Base-by-base conservation (phyloP, 2,113 vertebrate species). In the Podocnemis expansa region DNA sequence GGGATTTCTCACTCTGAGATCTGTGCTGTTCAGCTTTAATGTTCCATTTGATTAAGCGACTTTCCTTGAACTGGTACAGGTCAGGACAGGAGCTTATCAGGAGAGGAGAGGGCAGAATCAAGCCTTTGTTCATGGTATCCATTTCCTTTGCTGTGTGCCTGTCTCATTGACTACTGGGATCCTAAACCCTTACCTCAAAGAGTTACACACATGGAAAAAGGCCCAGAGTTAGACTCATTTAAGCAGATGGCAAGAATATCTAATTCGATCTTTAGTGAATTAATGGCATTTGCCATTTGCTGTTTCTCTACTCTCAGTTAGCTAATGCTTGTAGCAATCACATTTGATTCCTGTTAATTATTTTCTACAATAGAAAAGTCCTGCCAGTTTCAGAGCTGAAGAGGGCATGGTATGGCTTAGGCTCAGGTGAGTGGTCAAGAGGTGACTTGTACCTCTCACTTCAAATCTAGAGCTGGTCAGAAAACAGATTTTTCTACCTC, bases 231-330 rank as follows among this genome's bases (percentile, higher is more conserved):
- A 92, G 38, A 49, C 31, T 90, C 67, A 38, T 85, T 21, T 88
- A 89, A 94, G 79, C 63, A 56, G 83, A 63, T 76, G 94, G 90
- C 75, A 87, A 97, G 93, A 45, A 0, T 0, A 83, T 92, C 88
- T 95, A 91, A 95, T 94, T 83, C 93, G 96, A 96, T 95, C 93
- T 97, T 90, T 78, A 80, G 83, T 84, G 87, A 93, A 93, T 93
- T 94, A 87, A 5, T 56, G 89, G 88, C 89, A 88, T 89, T 96
- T 96, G 93, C 93, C 91, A 93, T 96, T 97, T 97, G 96, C 93
- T 94, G 92, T 86, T 91, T 70, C 85, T 89, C 91, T 93, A 89
- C 95, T 95, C 95, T 96, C 92, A 97, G 97, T 97, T 97, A 97
- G 90, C 56, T 0, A 70, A 52, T 78, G 95, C 94, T 95, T 96